Conservation (phyloP, 92 coral and sea anemone species). For the Parazoanthus darwini region DNA sequence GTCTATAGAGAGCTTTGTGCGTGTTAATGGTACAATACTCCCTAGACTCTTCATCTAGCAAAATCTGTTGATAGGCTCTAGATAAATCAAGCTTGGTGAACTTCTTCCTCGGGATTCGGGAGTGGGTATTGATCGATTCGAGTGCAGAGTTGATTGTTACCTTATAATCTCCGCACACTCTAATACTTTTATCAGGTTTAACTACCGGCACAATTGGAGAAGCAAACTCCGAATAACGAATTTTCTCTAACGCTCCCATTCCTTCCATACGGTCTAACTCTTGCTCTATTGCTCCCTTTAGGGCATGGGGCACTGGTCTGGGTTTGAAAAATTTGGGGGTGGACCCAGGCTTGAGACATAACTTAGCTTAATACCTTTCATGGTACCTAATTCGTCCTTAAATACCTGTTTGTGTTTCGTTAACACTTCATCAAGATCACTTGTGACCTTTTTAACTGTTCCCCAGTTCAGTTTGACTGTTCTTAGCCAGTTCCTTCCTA, state of each 20-base stretch:
- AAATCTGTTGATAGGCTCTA: too few species aligned
- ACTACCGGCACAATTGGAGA: slow-evolving; percentile 53
- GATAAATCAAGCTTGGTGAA: background rate
- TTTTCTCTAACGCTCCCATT: slow-evolving; percentile 53
- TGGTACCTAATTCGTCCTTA: slow-evolving; percentile 27
- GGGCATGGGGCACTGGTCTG: slow-evolving; percentile 39
- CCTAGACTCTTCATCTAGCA: too few species aligned
- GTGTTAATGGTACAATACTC: slow-evolving; percentile 49
- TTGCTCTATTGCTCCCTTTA: slow-evolving; percentile 26
- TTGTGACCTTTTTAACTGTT: slow-evolving; percentile 35
- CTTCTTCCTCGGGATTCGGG: too few species aligned
- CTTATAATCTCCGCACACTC: too few species aligned
- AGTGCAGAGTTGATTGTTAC: too few species aligned
- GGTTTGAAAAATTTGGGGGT: slow-evolving; percentile 43
- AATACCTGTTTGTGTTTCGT: slow-evolving; percentile 28
- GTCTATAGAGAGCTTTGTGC: slow-evolving; percentile 48
- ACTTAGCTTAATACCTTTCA: slow-evolving; percentile 43
- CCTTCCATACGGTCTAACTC: slow-evolving; percentile 42
- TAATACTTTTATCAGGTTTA: slow-evolving; percentile 30
- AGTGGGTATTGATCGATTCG: too few species aligned
- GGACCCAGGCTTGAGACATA: slow-evolving; percentile 40
- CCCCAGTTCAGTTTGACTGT: slow-evolving; percentile 40
- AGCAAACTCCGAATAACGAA: slow-evolving; percentile 53
- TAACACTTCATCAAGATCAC: slow-evolving; percentile 33
- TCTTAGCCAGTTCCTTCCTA: slow-evolving; percentile 55